Evolutionary conservation across 2,797 vertebrate genomes (phyloP).

Genomic region (Halcyon chelicuti): DNA sequence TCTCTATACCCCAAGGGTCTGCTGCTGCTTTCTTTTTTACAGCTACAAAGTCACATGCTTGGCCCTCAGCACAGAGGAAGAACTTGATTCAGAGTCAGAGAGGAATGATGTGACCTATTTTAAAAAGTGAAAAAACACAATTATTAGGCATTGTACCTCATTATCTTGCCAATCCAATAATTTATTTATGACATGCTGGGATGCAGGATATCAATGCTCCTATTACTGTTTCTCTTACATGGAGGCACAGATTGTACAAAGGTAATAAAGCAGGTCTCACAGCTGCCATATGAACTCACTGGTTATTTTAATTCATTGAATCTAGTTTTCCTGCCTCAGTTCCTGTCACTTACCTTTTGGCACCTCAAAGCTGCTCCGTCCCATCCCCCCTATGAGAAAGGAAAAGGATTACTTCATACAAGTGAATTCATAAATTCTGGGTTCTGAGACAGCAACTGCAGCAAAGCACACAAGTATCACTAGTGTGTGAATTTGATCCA

Average conservation of each 20-base stretch:
- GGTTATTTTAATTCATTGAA: not conserved
- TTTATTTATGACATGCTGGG: not conserved
- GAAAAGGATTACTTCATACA: not conserved
- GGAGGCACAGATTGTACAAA: not conserved
- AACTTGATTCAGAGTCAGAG: not conserved
- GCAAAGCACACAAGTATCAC: not conserved
- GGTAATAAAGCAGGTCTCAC: not conserved
- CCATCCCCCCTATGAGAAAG: not conserved
- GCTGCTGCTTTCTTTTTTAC: constrained; percentile 45
- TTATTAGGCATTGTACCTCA: not conserved
- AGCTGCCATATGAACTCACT: not conserved
- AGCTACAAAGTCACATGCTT: constrained; percentile 28
- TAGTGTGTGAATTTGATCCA: not conserved
- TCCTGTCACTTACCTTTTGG: not conserved
- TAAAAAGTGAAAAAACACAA: not conserved
- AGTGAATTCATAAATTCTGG: not conserved
- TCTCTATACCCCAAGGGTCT: constrained; percentile 49
- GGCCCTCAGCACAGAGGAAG: not conserved
- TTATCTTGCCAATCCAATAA: not conserved
- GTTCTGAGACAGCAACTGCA: not conserved
- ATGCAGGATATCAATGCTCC: not conserved
- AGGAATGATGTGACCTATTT: constrained; percentile 50
- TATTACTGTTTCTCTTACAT: not conserved
- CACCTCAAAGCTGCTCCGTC: not conserved
- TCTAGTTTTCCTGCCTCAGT: not conserved